Conservation (phyloP, 2,797 vertebrate genomes). For the Ceryle rudis region DNA sequence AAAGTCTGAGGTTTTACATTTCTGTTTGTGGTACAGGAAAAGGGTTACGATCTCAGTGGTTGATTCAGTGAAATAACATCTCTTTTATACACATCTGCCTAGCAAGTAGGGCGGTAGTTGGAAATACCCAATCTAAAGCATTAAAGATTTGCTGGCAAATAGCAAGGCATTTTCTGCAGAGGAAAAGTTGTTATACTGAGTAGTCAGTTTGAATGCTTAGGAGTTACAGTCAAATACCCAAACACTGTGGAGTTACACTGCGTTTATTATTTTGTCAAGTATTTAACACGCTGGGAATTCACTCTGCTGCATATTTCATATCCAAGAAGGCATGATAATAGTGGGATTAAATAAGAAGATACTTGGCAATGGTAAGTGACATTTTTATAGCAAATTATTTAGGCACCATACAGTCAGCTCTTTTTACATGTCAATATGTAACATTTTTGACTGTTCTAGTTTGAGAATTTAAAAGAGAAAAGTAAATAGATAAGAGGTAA, state of each 20-base stretch:
- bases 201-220: constrained; percentile 61
- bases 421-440: background rate
- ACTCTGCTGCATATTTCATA: background rate
- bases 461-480: background rate
- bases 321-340: background rate
- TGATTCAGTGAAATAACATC: constrained; percentile 81
- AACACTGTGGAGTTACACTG: constrained; percentile 28
- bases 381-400: constrained; percentile 43
- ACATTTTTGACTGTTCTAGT: constrained; percentile 27
- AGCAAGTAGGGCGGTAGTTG: constrained; percentile 78
- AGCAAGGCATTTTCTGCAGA: constrained; percentile 71
- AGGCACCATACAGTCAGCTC: background rate
- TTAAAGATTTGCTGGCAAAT: constrained; percentile 80
- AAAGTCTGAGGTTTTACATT: constrained; percentile 79
- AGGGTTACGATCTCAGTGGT: constrained; percentile 82
- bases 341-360: constrained; percentile 68
- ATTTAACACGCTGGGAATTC: background rate
- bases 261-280: constrained; percentile 24
- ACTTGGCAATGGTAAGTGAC: constrained; percentile 77
- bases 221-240: constrained; percentile 57
- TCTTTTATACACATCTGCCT: constrained; percentile 82
- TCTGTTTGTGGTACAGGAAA: constrained; percentile 83
- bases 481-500: background rate
- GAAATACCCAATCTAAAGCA: constrained; percentile 80
- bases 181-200: constrained; percentile 67